Evolutionary conservation across 2,888 invertebrate species (phyloP).

Genomic region (Zygaena filipendulae): DNA sequence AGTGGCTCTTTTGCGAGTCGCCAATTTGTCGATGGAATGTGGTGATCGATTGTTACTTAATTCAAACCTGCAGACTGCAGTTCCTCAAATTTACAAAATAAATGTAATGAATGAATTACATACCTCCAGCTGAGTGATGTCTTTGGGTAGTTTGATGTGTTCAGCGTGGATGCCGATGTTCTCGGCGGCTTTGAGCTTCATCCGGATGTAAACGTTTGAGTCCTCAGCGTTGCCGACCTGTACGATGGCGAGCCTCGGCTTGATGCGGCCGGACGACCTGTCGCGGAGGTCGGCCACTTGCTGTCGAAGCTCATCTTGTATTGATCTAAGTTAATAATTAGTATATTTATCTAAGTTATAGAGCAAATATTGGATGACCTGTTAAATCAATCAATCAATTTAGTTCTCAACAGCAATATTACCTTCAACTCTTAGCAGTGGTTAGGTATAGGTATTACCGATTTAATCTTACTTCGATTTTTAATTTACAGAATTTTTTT

Average conservation of each 20-base stretch:
- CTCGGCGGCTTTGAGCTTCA: conserved; percentile 92
- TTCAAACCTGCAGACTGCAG: conserved; percentile 26
- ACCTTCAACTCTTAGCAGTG: too few species aligned
- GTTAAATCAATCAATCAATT: too few species aligned
- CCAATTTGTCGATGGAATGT: conserved; percentile 9
- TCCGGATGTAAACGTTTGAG: conserved; percentile 97
- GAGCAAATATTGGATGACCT: too few species aligned
- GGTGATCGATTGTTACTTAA: conserved; percentile 26
- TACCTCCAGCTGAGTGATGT: conserved; percentile 85
- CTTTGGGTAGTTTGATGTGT: conserved; percentile 82
- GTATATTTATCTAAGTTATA: too few species aligned
- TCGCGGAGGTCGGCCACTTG: conserved; percentile 72
- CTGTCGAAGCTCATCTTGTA: conserved; percentile 73
- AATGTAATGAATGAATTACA: too few species aligned
- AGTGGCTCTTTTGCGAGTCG: not conserved
- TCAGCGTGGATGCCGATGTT: conserved; percentile 89
- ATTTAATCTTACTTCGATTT: too few species aligned
- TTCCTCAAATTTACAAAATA: too few species aligned
- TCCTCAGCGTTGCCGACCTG: conserved; percentile 97
- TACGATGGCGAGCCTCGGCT: conserved; percentile 88
- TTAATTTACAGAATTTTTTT: too few species aligned
- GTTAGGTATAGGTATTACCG: too few species aligned
- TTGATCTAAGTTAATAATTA: conserved; percentile 65
- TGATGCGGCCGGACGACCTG: conserved; percentile 70
- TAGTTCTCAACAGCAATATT: too few species aligned